Conservation (phyloP, 2,888 invertebrate genomes). For the Cryptus viduatorius region DNA sequence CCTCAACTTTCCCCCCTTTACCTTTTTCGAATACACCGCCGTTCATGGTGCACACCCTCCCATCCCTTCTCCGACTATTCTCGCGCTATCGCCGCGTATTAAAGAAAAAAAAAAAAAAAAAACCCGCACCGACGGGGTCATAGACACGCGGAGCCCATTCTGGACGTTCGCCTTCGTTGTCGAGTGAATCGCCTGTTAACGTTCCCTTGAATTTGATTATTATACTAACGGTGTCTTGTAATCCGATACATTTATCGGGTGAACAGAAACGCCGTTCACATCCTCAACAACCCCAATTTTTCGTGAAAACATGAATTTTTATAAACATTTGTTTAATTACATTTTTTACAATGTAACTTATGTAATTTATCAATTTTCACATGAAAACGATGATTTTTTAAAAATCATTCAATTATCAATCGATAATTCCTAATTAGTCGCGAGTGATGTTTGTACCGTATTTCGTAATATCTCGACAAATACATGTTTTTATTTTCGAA, state of each 20-base stretch:
- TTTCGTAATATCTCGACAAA: not conserved
- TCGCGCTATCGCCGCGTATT: constrained; percentile 59
- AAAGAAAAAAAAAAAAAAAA: constrained; percentile 41
- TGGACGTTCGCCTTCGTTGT: constrained; percentile 44
- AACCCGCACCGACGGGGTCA: constrained; percentile 60
- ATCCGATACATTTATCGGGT: not conserved
- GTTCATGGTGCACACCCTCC: constrained; percentile 55
- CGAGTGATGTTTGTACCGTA: not conserved
- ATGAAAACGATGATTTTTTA: not conserved
- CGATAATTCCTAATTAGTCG: not conserved
- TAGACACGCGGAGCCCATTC: constrained; percentile 60
- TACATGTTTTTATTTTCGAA: not conserved
- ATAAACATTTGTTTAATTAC: no score
- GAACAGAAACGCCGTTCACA: not conserved
- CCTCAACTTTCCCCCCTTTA: constrained; percentile 46
- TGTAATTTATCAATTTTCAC: not conserved
- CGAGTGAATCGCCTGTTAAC: constrained; percentile 45
- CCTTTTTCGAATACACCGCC: constrained; percentile 53
- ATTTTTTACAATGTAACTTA: no score
- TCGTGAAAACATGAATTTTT: not conserved
- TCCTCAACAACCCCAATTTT: not conserved
- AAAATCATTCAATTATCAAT: not conserved
- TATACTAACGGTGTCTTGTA: not conserved
- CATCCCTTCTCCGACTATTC: constrained; percentile 21
- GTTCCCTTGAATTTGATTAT: constrained; percentile 38